phyloP scores from a whole-genome alignment of 2,888 invertebrate species.

The Nomada fabriciana region DNA sequence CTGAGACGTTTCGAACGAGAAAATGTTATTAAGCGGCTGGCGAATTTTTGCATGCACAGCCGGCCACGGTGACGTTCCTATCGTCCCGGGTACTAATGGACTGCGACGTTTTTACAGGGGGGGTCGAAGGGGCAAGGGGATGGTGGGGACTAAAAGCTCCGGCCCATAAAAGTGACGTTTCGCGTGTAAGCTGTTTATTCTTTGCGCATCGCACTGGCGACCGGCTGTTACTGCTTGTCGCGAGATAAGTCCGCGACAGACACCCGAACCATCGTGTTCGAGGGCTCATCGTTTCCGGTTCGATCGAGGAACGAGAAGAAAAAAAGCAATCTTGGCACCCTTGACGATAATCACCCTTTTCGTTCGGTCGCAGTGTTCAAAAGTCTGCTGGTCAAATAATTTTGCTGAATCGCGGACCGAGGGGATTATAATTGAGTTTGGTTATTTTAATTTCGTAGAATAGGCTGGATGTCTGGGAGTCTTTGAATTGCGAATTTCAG shows the following conservation, averaged over 20 bases:
- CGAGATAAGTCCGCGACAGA: slow-evolving; percentile 40
- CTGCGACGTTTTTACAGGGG: slow-evolving; percentile 72
- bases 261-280: slow-evolving; percentile 8
- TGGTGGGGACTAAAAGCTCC: slow-evolving; percentile 69
- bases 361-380: not conserved
- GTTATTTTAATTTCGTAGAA: too few species aligned
- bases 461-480: too few species aligned
- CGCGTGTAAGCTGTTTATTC: slow-evolving; percentile 71
- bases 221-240: slow-evolving; percentile 33
- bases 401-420: too few species aligned
- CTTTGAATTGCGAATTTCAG: too few species aligned
- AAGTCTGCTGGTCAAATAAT: too few species aligned
- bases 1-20: slow-evolving; percentile 37
- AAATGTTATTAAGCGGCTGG: slow-evolving; percentile 33
- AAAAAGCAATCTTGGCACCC: not conserved
- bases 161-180: slow-evolving; percentile 72
- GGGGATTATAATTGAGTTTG: too few species aligned
- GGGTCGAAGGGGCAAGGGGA: too few species aligned
- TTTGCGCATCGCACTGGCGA: slow-evolving; percentile 41
- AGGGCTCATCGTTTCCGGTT: slow-evolving; percentile 31
- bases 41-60: slow-evolving; percentile 63
- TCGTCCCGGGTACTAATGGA: slow-evolving; percentile 71
- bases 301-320: not conserved
- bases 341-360: not conserved
- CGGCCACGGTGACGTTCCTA: slow-evolving; percentile 61